Evolutionary conservation across 2,797 vertebrate species (phyloP), one percentile per base, ranked within the genome.

Genomic region (Eutrigla gurnardus): DNA sequence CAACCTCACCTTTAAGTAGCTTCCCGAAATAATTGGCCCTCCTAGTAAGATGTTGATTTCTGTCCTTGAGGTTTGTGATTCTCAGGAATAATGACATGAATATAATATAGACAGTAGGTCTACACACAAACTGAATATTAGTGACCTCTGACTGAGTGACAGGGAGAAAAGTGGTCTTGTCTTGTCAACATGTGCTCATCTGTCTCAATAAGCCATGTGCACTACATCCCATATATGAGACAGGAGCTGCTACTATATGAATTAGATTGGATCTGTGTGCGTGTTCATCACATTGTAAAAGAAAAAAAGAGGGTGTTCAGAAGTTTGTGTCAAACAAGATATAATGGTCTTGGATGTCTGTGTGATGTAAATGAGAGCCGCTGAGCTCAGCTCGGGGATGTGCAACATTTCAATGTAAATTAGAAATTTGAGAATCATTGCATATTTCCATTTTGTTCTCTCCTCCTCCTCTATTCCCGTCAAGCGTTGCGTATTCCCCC

Each of bases 351-450:
- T 35, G 43, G 42, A 65, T 13, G 72, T 72, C 59, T 86, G 78
- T 75, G 53, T 74, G 47, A 87, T 87, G 75, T 73, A 84, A 86
- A 88, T 84, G 68, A 86, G 81, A 12, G 5, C 25, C 50, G 52
- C 59, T 35, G 25, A 55, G 60, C 59, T 25, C 50, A 63, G 78
- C 65, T 65, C 1, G 37, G 80, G 78, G 80, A 79, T 78, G 81
- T 73, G 71, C 77, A 73, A 15, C 50, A 59, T 72, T 82, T 84
- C 69, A 76, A 25, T 77, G 84, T 74, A 76, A 86, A 87, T 84
- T 64, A 80, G 79, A 75, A 67, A 77, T 65, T 65, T 69, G 79
- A 70, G 57, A 68, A 61, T 84, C 67, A 70, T 74, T 13, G 53
- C 63, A 35, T 50, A 49, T 40, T 46, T 81, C 1, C 49, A 37